Evolutionary conservation across 2,113 vertebrate genomes (phyloP), one percentile per base, ranked within the genome.

Genomic region (Notechis scutatus): DNA sequence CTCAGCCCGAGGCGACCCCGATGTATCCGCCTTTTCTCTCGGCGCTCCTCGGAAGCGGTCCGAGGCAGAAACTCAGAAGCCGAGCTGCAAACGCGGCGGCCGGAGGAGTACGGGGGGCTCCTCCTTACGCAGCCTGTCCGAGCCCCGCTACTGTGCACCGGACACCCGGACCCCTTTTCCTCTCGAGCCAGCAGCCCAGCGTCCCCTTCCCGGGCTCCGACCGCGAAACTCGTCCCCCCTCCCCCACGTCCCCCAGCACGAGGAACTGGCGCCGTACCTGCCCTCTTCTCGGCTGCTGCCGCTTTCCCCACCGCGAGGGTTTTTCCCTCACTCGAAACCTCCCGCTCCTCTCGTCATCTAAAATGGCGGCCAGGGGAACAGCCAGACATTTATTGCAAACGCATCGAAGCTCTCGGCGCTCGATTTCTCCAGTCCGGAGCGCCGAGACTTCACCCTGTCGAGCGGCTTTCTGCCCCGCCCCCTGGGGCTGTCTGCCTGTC

Each of bases 311-410:
- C 34, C 92, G 29, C 50, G 57, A 1, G 57, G 14, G 91, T 24
- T 87, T 54, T 3, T 0, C 47, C n/a, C 92, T 87, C 91, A 3
- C 92, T 91, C 91, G 0, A n/a, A 45, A 23, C 94, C 90, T 64
- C 24, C n/a, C 94, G 54, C 92, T 93, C 69, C 92, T 93, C 91
- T 95, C 91, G 88, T 93, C 96, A 90, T 94, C 95, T 95, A 96
- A 96, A 95, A 96, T 96, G 96, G 95, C 96, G 94, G 91, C 93
- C 81, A 20, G 90, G 81, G 92, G 74, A 94, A 57, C 88, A 93
- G 94, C 94, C 52, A 96, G 93, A 95, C 96, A 95, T 96, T 96
- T 96, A 95, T 96, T 92, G 93, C 92, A 85, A 86, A 81, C 56
- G 90, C 52, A 95, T 94, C 96, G 88, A 92, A 24, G 88, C 9